Conservation (phyloP, 2,888 invertebrate species). For the Troglohyphantes excavatus region DNA sequence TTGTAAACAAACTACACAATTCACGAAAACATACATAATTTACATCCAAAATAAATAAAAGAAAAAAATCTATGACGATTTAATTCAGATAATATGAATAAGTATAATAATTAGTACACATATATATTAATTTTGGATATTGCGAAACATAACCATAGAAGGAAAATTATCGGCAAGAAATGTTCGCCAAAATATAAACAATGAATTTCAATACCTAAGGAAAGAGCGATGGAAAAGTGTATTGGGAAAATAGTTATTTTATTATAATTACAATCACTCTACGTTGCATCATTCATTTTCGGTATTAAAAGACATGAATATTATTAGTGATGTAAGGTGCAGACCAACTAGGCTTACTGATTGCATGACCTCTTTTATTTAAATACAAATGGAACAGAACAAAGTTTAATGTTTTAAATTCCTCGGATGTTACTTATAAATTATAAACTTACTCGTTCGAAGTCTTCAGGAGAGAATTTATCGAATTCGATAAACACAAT, state of each 20-base stretch:
- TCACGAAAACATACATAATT: background rate
- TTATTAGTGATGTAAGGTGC: conserved; percentile 29
- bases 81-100: background rate
- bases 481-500: conserved; percentile 16
- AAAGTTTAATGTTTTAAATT: background rate
- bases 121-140: background rate
- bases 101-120: background rate
- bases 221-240: background rate
- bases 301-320: conserved; percentile 35
- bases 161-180: background rate
- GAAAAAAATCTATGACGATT: background rate
- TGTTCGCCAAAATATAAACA: background rate
- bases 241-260: background rate
- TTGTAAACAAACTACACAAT: background rate
- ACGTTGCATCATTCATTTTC: conserved; percentile 40
- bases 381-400: background rate
- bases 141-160: conserved; percentile 19
- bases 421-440: background rate
- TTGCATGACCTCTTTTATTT: conserved; percentile 54
- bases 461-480: conserved; percentile 8
- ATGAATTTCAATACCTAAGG: background rate
- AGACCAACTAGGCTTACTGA: conserved; percentile 52
- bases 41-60: background rate
- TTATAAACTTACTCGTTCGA: conserved; percentile 47
- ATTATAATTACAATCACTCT: background rate